phyloP scores from a whole-genome alignment of 2,888 invertebrate genomes.

The Apamea anceps region DNA sequence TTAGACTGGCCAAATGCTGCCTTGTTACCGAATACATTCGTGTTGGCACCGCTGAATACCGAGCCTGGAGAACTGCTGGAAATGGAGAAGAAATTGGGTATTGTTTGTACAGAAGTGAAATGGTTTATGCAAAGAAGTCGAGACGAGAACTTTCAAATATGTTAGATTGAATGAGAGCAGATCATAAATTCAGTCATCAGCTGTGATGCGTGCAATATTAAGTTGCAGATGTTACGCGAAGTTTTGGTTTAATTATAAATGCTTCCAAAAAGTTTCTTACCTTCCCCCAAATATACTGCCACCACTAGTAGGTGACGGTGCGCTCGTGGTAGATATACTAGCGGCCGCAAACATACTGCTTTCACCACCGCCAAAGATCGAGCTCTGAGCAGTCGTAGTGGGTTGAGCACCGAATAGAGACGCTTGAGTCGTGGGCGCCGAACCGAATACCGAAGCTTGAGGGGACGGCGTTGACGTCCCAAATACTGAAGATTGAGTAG shows the following conservation, averaged over 20 bases:
- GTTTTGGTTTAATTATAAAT: not conserved
- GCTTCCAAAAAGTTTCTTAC: conserved; percentile 68
- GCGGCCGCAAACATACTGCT: conserved; percentile 84
- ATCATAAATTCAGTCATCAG: not conserved
- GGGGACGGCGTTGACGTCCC: conserved; percentile 63
- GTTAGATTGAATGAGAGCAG: no score
- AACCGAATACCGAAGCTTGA: conserved; percentile 69
- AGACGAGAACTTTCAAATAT: no score
- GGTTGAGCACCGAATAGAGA: conserved; percentile 76
- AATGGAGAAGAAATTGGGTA: not conserved
- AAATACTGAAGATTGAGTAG: conserved; percentile 73
- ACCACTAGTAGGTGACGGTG: conserved; percentile 75
- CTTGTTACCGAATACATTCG: conserved; percentile 83
- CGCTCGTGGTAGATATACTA: conserved; percentile 85
- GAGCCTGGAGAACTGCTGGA: conserved; percentile 74
- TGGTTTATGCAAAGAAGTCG: no score
- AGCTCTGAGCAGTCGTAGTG: conserved; percentile 76
- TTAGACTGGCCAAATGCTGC: conserved; percentile 82
- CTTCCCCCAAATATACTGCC: conserved; percentile 84
- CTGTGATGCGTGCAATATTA: not conserved
- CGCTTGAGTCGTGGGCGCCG: conserved; percentile 58
- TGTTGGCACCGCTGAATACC: conserved; percentile 78
- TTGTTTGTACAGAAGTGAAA: no score
- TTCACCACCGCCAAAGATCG: conserved; percentile 80
- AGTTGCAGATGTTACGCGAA: not conserved